Conservation (phyloP, 2,888 invertebrate genomes). For the Agelastica alni region DNA sequence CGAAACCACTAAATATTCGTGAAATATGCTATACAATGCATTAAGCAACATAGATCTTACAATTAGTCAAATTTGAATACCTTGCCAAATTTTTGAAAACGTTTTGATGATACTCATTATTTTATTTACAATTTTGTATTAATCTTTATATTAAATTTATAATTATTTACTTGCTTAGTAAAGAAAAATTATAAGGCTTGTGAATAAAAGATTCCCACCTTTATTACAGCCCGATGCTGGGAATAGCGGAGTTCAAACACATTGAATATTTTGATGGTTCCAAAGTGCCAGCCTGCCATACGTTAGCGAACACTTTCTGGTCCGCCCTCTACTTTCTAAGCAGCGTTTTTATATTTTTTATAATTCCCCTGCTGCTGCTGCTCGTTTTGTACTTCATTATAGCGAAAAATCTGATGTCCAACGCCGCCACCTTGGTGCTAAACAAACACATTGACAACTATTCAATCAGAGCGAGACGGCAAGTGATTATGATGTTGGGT, state of each 20-base stretch:
- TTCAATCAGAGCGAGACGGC: conserved; percentile 72
- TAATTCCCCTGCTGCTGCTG: conserved; percentile 78
- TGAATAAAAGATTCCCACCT: too few relatives aligned
- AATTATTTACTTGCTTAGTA: too few relatives aligned
- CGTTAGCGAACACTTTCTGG: conserved; percentile 76
- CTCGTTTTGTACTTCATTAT: conserved; percentile 82
- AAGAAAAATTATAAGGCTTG: too few relatives aligned
- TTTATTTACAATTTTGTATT: too few relatives aligned
- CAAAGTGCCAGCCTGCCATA: conserved; percentile 75
- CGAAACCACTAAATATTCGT: too few relatives aligned
- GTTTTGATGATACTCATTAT: too few relatives aligned
- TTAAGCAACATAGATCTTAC: too few relatives aligned
- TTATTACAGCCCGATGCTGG: conserved; percentile 77
- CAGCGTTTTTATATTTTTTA: conserved; percentile 78
- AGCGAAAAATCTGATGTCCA: conserved; percentile 78
- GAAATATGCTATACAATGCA: too few relatives aligned
- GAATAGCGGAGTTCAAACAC: conserved; percentile 73
- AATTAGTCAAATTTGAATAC: too few relatives aligned
- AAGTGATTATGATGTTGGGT: conserved; percentile 85
- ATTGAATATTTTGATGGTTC: conserved; percentile 72
- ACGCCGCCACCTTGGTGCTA: conserved; percentile 60
- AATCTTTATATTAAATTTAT: too few relatives aligned
- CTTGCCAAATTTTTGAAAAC: too few relatives aligned
- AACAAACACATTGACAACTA: conserved; percentile 75
- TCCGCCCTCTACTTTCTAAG: conserved; percentile 78